Base-by-base conservation (phyloP, 2,888 invertebrate species). In the Lydus trimaculatus region DNA sequence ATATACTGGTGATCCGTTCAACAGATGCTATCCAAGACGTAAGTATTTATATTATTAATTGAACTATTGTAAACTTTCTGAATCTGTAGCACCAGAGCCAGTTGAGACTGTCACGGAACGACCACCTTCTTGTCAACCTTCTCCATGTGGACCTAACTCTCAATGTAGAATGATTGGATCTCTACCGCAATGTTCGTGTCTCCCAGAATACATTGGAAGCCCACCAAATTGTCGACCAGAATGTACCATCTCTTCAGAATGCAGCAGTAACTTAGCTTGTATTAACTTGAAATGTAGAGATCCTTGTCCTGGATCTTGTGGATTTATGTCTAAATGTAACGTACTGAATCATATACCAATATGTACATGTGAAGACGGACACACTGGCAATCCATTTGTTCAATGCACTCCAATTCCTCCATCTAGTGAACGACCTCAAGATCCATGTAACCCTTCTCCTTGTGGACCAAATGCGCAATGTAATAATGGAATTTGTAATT, bases 1-100 rank as follows among this genome's bases (percentile, higher is more conserved):
- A n/a, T 93, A 91, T 85, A 93, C 92, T 48, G 96, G 96, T 59
- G 94, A 95, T 90, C 95, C 95, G 64, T 95, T 95, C 82, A 90
- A 90, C 3, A 91, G 91, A 80, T 96, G 95, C 79, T 88, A 90
- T 63, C 88, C 88, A 75, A 87, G 87, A 79, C 87, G 92, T 93
- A 89, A 90, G 90, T 89, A 76, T 65, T 69, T 74, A 85, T 85
- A 25, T 13, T 82, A 75, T 84, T 1, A 48, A 48, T 7, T 11
- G 9, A 2, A 9, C 31, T 85, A 71, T 83, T 80, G 59, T 28
- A 48, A 31, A 23, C 58, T 64, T 48, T 25, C 56, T 48, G 15
- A 43, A 56, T 62, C 66, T 31, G 52, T 64, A 62, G 28, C 52
- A 13, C 43, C 52, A 31, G 56, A 56, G 8, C 75, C 77, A 39